Percentiles rank a stretch among this genome's conserved stretches.
These are phyloP conservation scores for Drosophila anceps DNA, from an alignment of 2,888 invertebrate genomes.

Conservation along the genomic window DNA sequence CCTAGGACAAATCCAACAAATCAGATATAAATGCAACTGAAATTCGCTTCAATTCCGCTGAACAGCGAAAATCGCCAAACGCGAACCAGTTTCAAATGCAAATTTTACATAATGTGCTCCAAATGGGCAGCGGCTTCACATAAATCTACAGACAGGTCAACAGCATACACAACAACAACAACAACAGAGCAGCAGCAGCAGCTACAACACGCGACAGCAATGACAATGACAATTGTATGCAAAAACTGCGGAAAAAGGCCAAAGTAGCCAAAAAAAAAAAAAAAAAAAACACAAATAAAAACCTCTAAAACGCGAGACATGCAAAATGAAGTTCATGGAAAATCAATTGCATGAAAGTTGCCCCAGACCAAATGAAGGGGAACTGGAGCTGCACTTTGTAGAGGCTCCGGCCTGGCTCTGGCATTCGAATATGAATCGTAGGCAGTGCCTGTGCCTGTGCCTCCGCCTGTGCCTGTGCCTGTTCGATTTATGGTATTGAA, in stretches of 20 bases:
- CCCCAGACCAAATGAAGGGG: constrained; percentile 60
- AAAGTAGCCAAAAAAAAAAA: constrained; percentile 19
- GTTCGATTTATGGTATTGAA: constrained; percentile 66
- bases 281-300: neutral
- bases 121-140: constrained; percentile 74
- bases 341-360: constrained; percentile 74
- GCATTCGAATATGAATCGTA: constrained; percentile 22
- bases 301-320: constrained; percentile 35
- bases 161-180: constrained; percentile 52
- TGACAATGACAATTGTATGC: constrained; percentile 78
- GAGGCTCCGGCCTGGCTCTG: constrained; percentile 18
- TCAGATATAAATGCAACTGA: constrained; percentile 50
- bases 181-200: constrained; percentile 48
- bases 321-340: constrained; percentile 79
- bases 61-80: constrained; percentile 42
- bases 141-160: constrained; percentile 65
- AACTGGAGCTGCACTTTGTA: constrained; percentile 37
- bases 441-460: constrained; percentile 24
- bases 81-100: constrained; percentile 70
- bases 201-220: constrained; percentile 70
- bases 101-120: constrained; percentile 75
- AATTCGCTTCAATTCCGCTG: constrained; percentile 27
- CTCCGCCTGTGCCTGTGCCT: constrained; percentile 28
- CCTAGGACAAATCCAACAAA: constrained; percentile 55
- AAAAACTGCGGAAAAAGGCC: constrained; percentile 75